phyloP scores from a whole-genome alignment of 2,113 vertebrate species.

The Pseudorectes ferrugineus region DNA sequence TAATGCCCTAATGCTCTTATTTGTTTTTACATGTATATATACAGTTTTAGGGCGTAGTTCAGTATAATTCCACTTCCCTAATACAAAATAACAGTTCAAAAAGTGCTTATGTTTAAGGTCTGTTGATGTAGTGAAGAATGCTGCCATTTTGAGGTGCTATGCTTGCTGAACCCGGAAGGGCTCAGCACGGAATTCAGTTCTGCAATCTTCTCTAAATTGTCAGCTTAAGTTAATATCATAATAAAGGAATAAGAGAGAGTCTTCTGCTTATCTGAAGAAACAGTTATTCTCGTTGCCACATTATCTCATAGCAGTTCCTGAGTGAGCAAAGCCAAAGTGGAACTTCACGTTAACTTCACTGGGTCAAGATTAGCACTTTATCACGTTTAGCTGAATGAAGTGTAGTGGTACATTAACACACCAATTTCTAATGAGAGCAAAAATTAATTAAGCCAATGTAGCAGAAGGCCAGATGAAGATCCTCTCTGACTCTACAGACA shows the following conservation, averaged over 20 bases:
- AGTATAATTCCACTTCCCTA: not conserved
- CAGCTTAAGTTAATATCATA: not conserved
- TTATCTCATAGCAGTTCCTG: not conserved
- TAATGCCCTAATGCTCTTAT: not conserved
- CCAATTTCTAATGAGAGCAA: not conserved
- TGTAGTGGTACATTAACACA: not conserved
- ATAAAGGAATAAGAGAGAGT: not conserved
- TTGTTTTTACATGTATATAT: not conserved
- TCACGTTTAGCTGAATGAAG: not conserved
- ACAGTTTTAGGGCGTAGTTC: not conserved
- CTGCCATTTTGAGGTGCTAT: not conserved
- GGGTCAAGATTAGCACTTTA: not conserved
- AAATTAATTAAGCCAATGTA: not conserved
- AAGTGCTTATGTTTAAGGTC: not conserved
- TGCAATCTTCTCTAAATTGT: not conserved
- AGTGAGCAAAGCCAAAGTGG: not conserved
- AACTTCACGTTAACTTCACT: not conserved
- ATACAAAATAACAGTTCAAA: not conserved
- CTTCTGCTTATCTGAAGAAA: not conserved
- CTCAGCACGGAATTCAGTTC: not conserved
- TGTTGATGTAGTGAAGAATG: not conserved
- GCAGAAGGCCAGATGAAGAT: not conserved
- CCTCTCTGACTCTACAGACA: not conserved
- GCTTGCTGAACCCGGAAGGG: not conserved
- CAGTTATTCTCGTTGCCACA: not conserved